Evolutionary conservation across 2,888 invertebrate genomes (phyloP).

Genomic region (Seira sanloemensis): DNA sequence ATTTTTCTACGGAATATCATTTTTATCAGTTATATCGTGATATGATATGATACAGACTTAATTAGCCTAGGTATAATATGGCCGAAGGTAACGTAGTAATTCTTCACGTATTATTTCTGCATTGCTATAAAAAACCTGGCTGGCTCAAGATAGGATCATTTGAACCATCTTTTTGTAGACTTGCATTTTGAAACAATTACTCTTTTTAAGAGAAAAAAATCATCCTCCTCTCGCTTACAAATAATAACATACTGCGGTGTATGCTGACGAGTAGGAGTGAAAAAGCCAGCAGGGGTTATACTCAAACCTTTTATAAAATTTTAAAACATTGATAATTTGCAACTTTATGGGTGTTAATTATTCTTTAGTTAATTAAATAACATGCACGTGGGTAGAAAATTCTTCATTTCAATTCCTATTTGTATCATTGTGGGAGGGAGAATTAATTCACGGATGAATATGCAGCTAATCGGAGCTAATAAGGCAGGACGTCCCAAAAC

Average conservation of each 20-base stretch:
- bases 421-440: conserved; percentile 45
- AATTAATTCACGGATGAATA: conserved; percentile 15
- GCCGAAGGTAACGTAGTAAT: conserved; percentile 58
- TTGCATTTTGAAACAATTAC: conserved; percentile 38
- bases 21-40: conserved; percentile 40
- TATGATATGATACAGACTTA: too few relatives aligned
- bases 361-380: conserved; percentile 49
- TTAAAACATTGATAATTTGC: conserved; percentile 42
- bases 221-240: background rate
- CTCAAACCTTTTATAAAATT: background rate
- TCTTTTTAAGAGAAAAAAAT: background rate
- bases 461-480: conserved; percentile 22
- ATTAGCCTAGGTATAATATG: conserved; percentile 58
- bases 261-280: conserved; percentile 55
- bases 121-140: too few relatives aligned
- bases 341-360: conserved; percentile 28
- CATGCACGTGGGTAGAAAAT: conserved; percentile 37
- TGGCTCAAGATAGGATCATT: conserved; percentile 2
- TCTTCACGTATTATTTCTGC: conserved; percentile 31
- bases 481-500: conserved; percentile 51
- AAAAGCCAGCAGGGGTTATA: conserved; percentile 37
- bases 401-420: background rate
- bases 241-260: background rate
- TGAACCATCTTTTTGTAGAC: conserved; percentile 44
- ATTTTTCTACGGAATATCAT: background rate